Evolutionary conservation across 2,797 vertebrate genomes (phyloP), one percentile per base, ranked within the genome.

Genomic region (Onychomys leucogaster): DNA sequence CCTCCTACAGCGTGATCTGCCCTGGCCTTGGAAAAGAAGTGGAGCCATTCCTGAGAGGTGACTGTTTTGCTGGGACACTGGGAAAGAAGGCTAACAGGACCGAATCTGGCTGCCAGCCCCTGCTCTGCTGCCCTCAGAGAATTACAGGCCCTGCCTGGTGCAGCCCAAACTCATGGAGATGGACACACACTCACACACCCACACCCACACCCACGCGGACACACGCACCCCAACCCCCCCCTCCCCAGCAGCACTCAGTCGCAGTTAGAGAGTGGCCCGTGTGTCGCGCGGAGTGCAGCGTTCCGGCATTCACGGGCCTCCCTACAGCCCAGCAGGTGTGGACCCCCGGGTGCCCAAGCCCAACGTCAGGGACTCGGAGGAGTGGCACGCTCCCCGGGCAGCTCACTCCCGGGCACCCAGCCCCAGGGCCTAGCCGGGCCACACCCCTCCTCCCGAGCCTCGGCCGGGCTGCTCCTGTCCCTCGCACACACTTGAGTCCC

Each of bases 381-480:
- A 92, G 84, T 59, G 32, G 63, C 57, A n/a, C 52, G 43, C 90
- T 94, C 78, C 89, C n/a, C 1, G 87, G 87, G 59, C 90, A 4
- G 52, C 81, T 80, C 41, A 59, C 86, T 23, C 95, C 67, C 43
- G 5, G 5, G 96, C 49, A 77, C 71, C 89, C 37, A 6, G 95
- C 67, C 94, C 96, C 84, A 69, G 93, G 94, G 97, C 97, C 97
- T 90, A 93, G 96, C 88, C 91, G 43, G 93, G 97, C 97, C 97
- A 98, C 97, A 98, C 97, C 97, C 97, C 97, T 97, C 95, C 90
- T 95, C 65, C 93, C 25, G 6, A 57, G 93, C 85, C 95, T 94
- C 80, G 11, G 34, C 80, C 63, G 23, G 92, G 92, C 34, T 34
- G n/a, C 41, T 75, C 93, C 91, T 49, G 94, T 90, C 92, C 90